Evolutionary conservation across 2,113 vertebrate species (phyloP).

Genomic region (Dinomys branickii): DNA sequence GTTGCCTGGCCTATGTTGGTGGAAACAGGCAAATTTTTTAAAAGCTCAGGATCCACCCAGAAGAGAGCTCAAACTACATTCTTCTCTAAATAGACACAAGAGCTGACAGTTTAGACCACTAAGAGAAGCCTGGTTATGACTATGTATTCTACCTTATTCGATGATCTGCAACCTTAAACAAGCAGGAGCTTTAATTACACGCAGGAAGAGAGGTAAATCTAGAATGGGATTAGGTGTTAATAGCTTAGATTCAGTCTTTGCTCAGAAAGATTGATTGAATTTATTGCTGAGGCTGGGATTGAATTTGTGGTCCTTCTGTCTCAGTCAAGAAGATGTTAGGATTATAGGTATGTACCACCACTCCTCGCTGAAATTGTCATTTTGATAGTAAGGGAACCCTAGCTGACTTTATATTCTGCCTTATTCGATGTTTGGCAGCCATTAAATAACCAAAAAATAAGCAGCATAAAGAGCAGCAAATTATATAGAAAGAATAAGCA

Average conservation of each 20-base stretch:
- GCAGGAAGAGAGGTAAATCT: too few relatives aligned
- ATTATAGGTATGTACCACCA: not conserved
- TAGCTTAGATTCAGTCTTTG: not conserved
- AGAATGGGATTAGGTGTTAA: not conserved
- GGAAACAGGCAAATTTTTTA: not conserved
- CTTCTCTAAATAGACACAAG: not conserved
- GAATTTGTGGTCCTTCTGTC: not conserved
- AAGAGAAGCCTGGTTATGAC: too few relatives aligned
- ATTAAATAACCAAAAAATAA: not conserved
- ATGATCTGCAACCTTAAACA: too few relatives aligned
- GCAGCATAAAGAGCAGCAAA: not conserved
- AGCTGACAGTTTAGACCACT: not conserved
- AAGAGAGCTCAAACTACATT: not conserved
- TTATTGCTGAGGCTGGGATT: not conserved
- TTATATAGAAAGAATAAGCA: not conserved
- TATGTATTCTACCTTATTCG: too few relatives aligned
- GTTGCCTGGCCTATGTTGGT: rapidly evolving
- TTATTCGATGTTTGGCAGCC: not conserved
- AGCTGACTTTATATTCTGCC: not conserved
- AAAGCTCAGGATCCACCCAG: not conserved
- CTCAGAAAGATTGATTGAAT: not conserved
- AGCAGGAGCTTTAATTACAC: too few relatives aligned
- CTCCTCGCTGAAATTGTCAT: not conserved
- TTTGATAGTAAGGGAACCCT: not conserved
- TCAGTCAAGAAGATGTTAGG: not conserved